These are phyloP conservation scores for Akabosia matsudoensis DNA, from an alignment of 1,140 invertebrate genomes.

Conservation along the genomic window DNA sequence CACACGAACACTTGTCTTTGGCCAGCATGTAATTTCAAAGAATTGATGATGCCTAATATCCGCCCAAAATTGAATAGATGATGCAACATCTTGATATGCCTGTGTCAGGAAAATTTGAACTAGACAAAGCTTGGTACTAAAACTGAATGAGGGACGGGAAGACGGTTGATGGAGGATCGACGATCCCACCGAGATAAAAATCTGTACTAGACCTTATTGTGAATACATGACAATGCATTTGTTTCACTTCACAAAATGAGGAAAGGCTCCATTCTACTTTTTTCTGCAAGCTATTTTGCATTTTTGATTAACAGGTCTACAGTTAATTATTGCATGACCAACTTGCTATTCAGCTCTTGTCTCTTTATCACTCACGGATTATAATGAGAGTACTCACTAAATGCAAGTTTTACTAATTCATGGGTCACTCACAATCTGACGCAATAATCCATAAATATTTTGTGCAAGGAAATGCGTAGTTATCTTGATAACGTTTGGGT, in stretches of 20 bases:
- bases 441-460: not conserved
- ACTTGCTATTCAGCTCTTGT: not conserved
- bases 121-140: too few relatives aligned
- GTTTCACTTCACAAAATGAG: not conserved
- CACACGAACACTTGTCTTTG: not conserved
- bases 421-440: not conserved
- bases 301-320: not conserved
- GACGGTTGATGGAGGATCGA: too few relatives aligned
- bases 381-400: not conserved
- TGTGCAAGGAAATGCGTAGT: not conserved
- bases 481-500: not conserved
- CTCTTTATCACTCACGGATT: not conserved
- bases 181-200: too few relatives aligned
- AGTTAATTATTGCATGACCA: too few relatives aligned
- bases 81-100: not conserved
- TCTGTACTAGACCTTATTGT: too few relatives aligned
- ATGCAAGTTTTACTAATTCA: not conserved
- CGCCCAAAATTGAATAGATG: not conserved
- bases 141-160: too few relatives aligned
- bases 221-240: too few relatives aligned
- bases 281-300: not conserved
- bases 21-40: not conserved
- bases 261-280: not conserved
- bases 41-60: not conserved
- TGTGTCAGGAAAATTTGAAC: too few relatives aligned